These are phyloP conservation scores for Scolopax rusticola DNA, from an alignment of 2,797 vertebrate genomes.

Conservation along the genomic window DNA sequence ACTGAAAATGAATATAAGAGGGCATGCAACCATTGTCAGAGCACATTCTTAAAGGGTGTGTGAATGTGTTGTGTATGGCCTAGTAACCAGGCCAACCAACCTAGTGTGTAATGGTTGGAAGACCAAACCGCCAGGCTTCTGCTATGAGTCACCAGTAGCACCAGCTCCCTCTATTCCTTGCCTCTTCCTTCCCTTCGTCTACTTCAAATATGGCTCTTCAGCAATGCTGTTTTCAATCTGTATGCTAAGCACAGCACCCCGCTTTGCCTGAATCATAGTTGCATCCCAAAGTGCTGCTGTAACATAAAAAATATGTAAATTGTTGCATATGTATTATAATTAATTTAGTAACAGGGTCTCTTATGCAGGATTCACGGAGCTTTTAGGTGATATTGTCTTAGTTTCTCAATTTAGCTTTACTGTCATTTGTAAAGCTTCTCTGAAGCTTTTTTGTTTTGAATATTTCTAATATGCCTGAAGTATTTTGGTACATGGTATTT, in stretches of 20 bases:
- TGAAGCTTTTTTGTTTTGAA: conserved; percentile 33
- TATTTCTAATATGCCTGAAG: conserved; percentile 38
- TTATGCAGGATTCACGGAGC: background rate
- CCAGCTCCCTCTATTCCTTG: background rate
- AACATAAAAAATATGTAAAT: background rate
- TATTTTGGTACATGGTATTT: conserved; percentile 52
- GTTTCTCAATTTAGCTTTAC: conserved; percentile 17
- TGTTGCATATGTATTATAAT: background rate
- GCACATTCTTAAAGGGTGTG: background rate
- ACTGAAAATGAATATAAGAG: background rate
- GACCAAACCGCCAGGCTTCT: background rate
- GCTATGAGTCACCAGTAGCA: background rate
- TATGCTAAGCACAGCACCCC: background rate
- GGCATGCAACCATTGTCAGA: background rate
- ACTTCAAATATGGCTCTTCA: background rate
- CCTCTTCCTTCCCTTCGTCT: background rate
- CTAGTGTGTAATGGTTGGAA: background rate
- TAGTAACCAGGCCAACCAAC: background rate
- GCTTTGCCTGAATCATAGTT: background rate
- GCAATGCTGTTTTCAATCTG: background rate
- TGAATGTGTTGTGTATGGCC: background rate
- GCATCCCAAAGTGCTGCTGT: background rate
- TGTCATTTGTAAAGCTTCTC: conserved; percentile 9
- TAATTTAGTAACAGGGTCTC: background rate
- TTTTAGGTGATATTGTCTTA: background rate